phyloP scores from a whole-genome alignment of 2,888 invertebrate species.

The Ceriagrion tenellum region DNA sequence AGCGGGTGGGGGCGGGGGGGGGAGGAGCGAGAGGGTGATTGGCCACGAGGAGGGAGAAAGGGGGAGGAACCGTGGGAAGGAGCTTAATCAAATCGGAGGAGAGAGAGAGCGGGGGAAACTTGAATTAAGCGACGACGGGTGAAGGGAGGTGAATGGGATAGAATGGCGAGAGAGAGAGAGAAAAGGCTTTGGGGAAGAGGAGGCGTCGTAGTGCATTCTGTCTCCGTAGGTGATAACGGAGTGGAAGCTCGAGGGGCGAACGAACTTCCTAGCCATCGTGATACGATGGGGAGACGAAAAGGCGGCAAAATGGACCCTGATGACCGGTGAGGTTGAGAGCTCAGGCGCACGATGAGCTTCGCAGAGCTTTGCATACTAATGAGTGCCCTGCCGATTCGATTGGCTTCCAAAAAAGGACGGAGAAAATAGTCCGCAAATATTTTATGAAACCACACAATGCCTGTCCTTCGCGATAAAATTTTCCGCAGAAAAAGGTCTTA shows the following conservation, averaged over 20 bases:
- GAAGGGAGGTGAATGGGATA: too few species aligned
- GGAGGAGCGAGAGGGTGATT: not conserved
- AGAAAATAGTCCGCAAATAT: too few species aligned
- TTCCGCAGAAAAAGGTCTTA: too few species aligned
- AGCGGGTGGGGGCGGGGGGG: not conserved
- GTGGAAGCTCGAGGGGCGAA: not conserved
- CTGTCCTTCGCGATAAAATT: too few species aligned
- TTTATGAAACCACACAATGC: too few species aligned
- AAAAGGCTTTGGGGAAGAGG: not conserved
- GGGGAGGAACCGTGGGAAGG: constrained; percentile 49
- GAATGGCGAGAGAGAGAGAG: too few species aligned
- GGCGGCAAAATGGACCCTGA: not conserved
- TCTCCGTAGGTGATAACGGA: not conserved
- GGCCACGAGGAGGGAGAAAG: not conserved
- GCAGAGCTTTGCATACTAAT: too few species aligned
- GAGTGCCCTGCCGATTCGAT: too few species aligned
- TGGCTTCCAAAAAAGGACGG: too few species aligned
- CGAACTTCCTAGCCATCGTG: not conserved
- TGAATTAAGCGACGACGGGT: not conserved
- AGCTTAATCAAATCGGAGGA: not conserved
- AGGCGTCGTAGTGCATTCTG: not conserved
- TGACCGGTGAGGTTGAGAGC: not conserved
- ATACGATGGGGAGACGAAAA: not conserved
- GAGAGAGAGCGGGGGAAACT: not conserved
- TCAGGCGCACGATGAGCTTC: not conserved